A percentile compares a stretch with the other conserved stretches of the same genome.
Conservation (phyloP, 1,140 invertebrate genomes). For the Calosoma granatense region DNA sequence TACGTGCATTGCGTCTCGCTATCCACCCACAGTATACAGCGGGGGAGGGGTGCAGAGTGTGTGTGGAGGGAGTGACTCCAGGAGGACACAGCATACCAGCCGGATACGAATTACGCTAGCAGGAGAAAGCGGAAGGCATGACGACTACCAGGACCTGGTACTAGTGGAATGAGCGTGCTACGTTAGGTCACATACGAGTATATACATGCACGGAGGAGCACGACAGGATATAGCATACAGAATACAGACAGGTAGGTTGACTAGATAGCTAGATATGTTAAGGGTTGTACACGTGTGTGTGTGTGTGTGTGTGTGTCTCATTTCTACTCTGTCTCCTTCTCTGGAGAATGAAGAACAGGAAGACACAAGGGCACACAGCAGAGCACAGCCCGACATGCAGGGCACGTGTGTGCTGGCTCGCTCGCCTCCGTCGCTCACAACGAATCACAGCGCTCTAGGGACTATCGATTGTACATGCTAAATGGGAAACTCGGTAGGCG, state of each 20-base stretch:
- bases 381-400: background rate
- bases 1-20: background rate
- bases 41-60: background rate
- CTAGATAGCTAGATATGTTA: too few species aligned
- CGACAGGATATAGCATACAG: too few species aligned
- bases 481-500: constrained; percentile 2
- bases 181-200: too few species aligned
- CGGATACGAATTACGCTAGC: background rate
- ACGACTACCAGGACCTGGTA: background rate
- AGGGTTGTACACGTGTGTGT: too few species aligned
- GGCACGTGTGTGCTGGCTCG: background rate
- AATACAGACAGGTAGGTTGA: too few species aligned
- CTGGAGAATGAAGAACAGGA: background rate
- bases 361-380: background rate
- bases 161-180: too few species aligned
- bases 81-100: background rate
- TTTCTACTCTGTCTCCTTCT: too few species aligned
- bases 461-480: constrained; percentile 9
- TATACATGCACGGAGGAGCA: too few species aligned
- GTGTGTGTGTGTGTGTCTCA: too few species aligned
- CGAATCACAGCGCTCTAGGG: constrained; percentile 2
- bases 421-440: background rate
- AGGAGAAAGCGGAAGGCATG: background rate
- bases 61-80: background rate
- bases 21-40: background rate